Conservation (phyloP, 2,888 invertebrate genomes). For the Tortricodes alternella region DNA sequence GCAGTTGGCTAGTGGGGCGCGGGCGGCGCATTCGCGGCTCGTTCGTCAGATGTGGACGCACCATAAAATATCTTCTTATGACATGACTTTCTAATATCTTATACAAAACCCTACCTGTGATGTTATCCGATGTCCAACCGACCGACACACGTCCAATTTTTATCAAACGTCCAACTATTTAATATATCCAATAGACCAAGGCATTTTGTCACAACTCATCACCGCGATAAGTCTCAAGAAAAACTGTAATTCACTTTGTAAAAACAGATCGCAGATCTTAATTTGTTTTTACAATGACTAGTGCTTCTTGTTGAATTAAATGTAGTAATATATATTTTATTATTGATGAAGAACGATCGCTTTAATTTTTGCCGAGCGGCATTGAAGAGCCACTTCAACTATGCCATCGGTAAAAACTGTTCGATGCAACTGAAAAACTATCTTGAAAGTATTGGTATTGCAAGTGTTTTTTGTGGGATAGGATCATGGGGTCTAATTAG, state of each 20-base stretch:
- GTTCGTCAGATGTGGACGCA: too few species aligned
- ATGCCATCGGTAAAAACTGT: too few species aligned
- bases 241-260: conserved; percentile 7
- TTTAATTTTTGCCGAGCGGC: background rate
- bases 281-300: conserved; percentile 25
- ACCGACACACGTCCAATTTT: background rate
- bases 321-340: background rate
- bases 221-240: conserved; percentile 9
- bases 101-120: background rate
- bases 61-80: background rate
- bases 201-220: conserved; percentile 25
- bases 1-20: too few species aligned
- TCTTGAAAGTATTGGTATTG: too few species aligned
- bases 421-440: too few species aligned
- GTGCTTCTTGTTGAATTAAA: conserved; percentile 3
- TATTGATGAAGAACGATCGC: background rate
- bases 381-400: too few species aligned
- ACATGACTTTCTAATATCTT: background rate
- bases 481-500: too few species aligned
- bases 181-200: background rate
- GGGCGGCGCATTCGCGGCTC: too few species aligned
- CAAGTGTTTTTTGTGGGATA: too few species aligned
- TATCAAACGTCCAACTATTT: background rate
- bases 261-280: conserved; percentile 23
- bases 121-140: background rate